Conservation (phyloP, 2,797 vertebrate species). For the Coranthus polyacanthus region DNA sequence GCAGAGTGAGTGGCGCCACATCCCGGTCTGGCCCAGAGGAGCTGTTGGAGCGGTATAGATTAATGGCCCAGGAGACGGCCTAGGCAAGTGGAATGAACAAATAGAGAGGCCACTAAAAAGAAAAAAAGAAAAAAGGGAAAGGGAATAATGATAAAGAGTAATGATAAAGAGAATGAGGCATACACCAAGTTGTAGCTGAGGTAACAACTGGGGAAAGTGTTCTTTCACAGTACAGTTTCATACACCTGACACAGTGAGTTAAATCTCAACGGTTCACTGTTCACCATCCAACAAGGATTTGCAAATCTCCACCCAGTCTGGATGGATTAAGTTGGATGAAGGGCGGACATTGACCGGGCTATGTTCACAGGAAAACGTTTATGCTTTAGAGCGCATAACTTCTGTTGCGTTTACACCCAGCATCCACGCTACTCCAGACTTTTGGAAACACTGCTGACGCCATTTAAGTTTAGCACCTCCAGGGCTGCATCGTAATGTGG, state of each 20-base stretch:
- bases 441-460: too few relatives aligned
- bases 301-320: conserved; percentile 1
- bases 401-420: too few relatives aligned
- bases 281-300: conserved; percentile 24
- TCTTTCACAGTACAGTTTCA: conserved; percentile 46
- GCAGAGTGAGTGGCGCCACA: conserved; percentile 57
- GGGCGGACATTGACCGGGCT: conserved; percentile 15
- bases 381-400: too few relatives aligned
- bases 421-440: too few relatives aligned
- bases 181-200: conserved; percentile 38
- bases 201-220: conserved; percentile 38
- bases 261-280: conserved; percentile 27
- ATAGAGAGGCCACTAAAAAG: conserved; percentile 68
- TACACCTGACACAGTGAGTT: conserved; percentile 30
- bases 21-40: conserved; percentile 67
- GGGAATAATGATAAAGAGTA: conserved; percentile 24
- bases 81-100: conserved; percentile 77
- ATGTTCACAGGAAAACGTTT: too few relatives aligned
- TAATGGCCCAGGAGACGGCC: conserved; percentile 79
- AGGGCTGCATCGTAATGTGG: too few relatives aligned
- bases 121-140: conserved; percentile 19
- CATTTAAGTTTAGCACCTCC: too few relatives aligned
- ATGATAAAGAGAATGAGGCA: conserved; percentile 64
- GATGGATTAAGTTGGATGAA: conserved; percentile 32
- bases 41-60: conserved; percentile 73